Percentiles rank a stretch among this genome's conserved stretches.
Conservation (phyloP, 2,797 vertebrate species). For the Sebastes vulpes region DNA sequence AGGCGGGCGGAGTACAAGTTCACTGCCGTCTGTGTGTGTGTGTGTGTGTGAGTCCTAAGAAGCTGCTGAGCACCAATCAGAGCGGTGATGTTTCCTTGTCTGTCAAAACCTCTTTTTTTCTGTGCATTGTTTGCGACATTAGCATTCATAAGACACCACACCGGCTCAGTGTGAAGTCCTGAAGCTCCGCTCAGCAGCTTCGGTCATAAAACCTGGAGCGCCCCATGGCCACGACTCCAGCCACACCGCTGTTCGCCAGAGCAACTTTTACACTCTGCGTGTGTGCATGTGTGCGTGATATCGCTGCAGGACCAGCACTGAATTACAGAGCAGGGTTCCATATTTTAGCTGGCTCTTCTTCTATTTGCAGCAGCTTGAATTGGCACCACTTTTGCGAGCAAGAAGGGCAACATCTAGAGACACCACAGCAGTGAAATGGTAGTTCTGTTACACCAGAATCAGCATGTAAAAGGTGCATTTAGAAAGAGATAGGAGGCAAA, state of each 20-base stretch:
- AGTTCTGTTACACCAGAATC: slow-evolving; percentile 26
- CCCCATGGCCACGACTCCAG: slow-evolving; percentile 12
- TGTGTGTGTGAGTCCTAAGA: background rate
- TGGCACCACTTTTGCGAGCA: slow-evolving; percentile 1
- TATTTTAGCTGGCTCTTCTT: background rate
- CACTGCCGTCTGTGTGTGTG: background rate
- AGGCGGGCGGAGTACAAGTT: slow-evolving; percentile 42
- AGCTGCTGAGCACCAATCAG: slow-evolving; percentile 12
- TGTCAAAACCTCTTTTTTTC: slow-evolving; percentile 15
- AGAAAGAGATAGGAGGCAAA: background rate
- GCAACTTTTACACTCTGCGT: slow-evolving; percentile 45
- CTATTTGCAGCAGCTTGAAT: background rate
- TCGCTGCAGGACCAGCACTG: slow-evolving; percentile 24
- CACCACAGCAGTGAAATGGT: background rate
- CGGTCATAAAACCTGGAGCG: slow-evolving; percentile 49
- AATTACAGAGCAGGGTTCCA: slow-evolving; percentile 21
- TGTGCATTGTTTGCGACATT: slow-evolving; percentile 14
- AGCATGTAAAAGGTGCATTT: background rate
- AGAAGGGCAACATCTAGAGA: background rate
- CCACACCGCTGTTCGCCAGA: slow-evolving; percentile 18
- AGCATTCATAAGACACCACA: slow-evolving; percentile 21
- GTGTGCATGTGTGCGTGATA: slow-evolving; percentile 1
- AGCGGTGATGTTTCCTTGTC: background rate
- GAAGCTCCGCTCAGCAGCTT: slow-evolving; percentile 39
- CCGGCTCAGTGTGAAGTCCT: slow-evolving; percentile 38